Evolutionary conservation across 2,113 vertebrate species (phyloP), one percentile per base, ranked within the genome.

Genomic region (Mus spicilegus): DNA sequence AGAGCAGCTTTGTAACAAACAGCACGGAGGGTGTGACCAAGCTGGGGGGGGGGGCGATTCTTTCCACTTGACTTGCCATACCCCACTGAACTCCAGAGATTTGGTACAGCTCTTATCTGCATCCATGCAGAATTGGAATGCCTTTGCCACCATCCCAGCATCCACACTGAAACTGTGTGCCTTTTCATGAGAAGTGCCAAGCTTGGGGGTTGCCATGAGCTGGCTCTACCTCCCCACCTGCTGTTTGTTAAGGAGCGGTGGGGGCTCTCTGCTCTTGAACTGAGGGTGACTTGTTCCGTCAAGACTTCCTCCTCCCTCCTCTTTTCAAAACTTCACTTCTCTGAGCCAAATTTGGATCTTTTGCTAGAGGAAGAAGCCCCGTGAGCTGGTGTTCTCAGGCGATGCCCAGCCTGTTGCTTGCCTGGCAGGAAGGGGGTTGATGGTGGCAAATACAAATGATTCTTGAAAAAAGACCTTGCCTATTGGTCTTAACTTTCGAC

Each of bases 31-130:
- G 19, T n/a, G 54, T 13, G 54, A 14, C 56, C 80, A 61, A 24
- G 11, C 56, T 58, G 33, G 13, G 36, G 19, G 5, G 1, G 30
- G n/a, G n/a, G n/a, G n/a, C n/a, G n/a, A 7, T 2, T 51, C 5
- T 24, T 39, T 19, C 20, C 33, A n/a, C 78, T 58, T 58, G 22
- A 26, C 80, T 61, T 39, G 36, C 12, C 56, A 4, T 61, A 39
- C 22, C 12, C n/a, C 22, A 16, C 12, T 39, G 36, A 28, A 61
- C 56, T 61, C 80, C 0, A 3, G 54, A 8, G 13, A 4, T 39
- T 42, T 17, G 12, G n/a, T 42, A 2, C 10, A 42, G n/a, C 14
- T 84, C 22, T 63, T 42, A 5, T 8, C n/a, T 0, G 4, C 7
- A 16, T 11, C 24, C 14, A 61, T 46, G n/a, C 13, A 84, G 81